Percentiles rank a stretch among this genome's conserved stretches.
Evolutionary conservation across 2,797 vertebrate genomes (phyloP).

Genomic region (Hydrophis major): DNA sequence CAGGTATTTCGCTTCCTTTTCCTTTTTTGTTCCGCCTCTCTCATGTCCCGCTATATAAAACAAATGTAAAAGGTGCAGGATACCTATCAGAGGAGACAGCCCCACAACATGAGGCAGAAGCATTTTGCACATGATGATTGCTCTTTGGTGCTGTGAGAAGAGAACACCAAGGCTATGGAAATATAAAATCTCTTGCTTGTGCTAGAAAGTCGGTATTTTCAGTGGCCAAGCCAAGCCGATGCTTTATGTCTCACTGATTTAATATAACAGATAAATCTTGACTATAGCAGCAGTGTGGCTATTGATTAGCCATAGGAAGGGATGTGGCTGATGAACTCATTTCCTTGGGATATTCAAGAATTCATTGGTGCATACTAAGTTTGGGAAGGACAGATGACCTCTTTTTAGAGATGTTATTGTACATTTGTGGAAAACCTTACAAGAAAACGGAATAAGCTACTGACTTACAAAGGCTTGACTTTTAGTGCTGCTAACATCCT

Average conservation of each 20-base stretch:
- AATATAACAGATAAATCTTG: not conserved
- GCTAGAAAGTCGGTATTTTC: not conserved
- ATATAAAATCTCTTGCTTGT: not conserved
- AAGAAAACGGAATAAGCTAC: not conserved
- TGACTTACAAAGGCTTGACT: slow-evolving; percentile 9
- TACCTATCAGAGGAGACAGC: not conserved
- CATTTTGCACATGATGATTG: not conserved
- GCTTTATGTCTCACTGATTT: not conserved
- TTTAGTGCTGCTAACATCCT: slow-evolving; percentile 36
- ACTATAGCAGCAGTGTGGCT: not conserved
- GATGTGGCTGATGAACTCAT: not conserved
- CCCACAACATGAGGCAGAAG: not conserved
- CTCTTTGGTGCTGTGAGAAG: not conserved
- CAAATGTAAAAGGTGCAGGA: not conserved
- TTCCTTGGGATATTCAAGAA: not conserved
- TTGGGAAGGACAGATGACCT: not conserved
- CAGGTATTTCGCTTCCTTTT: not conserved
- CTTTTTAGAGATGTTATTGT: not conserved
- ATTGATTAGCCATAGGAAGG: not conserved
- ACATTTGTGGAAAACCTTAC: slow-evolving; percentile 2
- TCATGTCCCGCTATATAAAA: not conserved
- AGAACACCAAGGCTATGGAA: not conserved
- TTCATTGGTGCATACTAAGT: not conserved
- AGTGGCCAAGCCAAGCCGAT: not conserved
- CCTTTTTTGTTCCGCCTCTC: not conserved